Conservation (phyloP, 2,888 invertebrate genomes). For the Trichopria drosophilae region DNA sequence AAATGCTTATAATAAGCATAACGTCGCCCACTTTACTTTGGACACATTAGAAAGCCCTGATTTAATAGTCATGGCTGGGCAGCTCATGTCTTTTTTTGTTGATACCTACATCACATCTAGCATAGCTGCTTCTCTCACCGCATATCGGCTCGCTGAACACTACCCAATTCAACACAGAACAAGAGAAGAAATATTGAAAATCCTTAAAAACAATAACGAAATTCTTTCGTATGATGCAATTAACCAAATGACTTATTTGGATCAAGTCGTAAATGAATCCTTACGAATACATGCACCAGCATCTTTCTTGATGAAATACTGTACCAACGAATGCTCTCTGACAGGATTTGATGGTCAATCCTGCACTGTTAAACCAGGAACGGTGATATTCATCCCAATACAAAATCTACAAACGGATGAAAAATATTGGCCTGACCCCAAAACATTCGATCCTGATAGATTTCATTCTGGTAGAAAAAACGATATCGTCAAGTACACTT, state of each 20-base stretch:
- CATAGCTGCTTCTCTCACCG: conserved; percentile 56
- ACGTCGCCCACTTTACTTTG: conserved; percentile 51
- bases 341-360: conserved; percentile 40
- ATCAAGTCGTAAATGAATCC: conserved; percentile 58
- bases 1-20: conserved; percentile 48
- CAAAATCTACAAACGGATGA: conserved; percentile 37
- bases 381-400: conserved; percentile 28
- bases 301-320: conserved; percentile 35
- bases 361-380: conserved; percentile 35
- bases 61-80: conserved; percentile 51
- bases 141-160: conserved; percentile 58
- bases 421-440: conserved; percentile 39
- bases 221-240: conserved; percentile 59
- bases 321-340: conserved; percentile 34
- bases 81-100: conserved; percentile 60
- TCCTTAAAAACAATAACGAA: conserved; percentile 50
- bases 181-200: conserved; percentile 56
- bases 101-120: conserved; percentile 63
- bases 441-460: conserved; percentile 43
- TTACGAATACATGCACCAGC: too few relatives aligned
- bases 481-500: conserved; percentile 35
- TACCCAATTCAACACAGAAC: conserved; percentile 59
- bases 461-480: conserved; percentile 36
- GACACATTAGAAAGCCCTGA: conserved; percentile 42
- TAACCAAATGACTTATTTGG: conserved; percentile 61